Percentiles rank a stretch among this genome's conserved stretches.
Evolutionary conservation across 2,113 vertebrate species (phyloP).

Genomic region (Lagopus muta): DNA sequence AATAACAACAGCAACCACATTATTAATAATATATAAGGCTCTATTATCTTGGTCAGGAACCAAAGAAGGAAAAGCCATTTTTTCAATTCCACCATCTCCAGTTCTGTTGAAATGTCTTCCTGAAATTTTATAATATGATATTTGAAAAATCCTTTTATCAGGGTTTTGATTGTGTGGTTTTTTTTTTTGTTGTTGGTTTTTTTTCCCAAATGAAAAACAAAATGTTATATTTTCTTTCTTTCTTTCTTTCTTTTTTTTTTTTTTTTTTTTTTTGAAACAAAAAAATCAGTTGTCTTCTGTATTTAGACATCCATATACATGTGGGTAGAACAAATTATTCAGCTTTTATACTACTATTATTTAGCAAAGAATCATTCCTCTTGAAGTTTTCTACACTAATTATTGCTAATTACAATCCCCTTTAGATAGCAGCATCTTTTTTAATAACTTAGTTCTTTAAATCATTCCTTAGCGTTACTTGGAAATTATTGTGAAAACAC

Average conservation of each 20-base stretch:
- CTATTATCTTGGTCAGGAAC: neutral
- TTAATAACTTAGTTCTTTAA: neutral
- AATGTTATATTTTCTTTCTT: rapidly evolving
- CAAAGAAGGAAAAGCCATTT: neutral
- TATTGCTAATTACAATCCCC: neutral
- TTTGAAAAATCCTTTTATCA: neutral
- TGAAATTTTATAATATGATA: neutral
- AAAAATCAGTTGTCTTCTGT: rapidly evolving
- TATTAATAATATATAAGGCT: neutral
- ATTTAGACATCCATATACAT: neutral
- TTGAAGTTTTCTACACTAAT: neutral
- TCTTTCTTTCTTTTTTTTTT: too few species aligned
- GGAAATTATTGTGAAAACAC: neutral
- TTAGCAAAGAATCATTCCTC: neutral
- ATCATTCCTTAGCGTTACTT: neutral
- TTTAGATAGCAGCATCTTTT: neutral
- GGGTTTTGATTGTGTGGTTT: neutral
- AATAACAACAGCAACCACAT: neutral
- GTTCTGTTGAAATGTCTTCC: neutral
- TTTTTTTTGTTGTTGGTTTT: neutral
- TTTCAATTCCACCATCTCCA: neutral
- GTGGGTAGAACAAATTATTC: neutral
- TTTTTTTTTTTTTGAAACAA: neutral
- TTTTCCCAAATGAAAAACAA: neutral
- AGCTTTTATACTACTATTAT: neutral